phyloP scores from a whole-genome alignment of 2,797 vertebrate species.

The Pseudochromis fuscus region DNA sequence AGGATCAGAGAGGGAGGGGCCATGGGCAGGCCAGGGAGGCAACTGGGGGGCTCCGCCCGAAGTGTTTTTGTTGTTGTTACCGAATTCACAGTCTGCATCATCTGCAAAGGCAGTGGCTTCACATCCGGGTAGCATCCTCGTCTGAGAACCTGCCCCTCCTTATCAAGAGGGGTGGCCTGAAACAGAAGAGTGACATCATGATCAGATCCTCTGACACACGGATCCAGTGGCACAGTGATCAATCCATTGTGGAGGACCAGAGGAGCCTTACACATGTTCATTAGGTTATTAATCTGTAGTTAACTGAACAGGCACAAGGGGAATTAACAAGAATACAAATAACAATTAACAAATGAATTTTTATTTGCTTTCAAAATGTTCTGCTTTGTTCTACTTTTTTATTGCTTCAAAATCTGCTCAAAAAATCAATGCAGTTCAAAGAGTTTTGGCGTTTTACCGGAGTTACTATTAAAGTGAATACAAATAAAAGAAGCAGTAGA shows the following conservation, averaged over 20 bases:
- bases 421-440: not conserved
- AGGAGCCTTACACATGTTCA: constrained; percentile 13
- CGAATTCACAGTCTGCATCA: constrained; percentile 89
- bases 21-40: constrained; percentile 86
- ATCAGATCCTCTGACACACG: constrained; percentile 5
- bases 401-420: not conserved
- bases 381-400: not conserved
- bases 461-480: no score
- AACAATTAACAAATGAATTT: not conserved
- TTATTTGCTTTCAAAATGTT: no score
- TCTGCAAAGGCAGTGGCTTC: constrained; percentile 89
- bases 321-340: constrained; percentile 3
- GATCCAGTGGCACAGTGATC: not conserved
- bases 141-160: constrained; percentile 99
- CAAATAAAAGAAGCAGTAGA: not conserved
- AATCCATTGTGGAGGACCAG: constrained; percentile 36
- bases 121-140: constrained; percentile 99
- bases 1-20: constrained; percentile 88
- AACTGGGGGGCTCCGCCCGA: constrained; percentile 86
- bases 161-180: constrained; percentile 99
- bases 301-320: constrained; percentile 19
- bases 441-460: no score
- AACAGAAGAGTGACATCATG: constrained; percentile 13
- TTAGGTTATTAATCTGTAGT: not conserved
- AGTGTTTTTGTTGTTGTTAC: constrained; percentile 86